phyloP scores from a whole-genome alignment of 2,113 vertebrate species.

The Prietella phreatophila region DNA sequence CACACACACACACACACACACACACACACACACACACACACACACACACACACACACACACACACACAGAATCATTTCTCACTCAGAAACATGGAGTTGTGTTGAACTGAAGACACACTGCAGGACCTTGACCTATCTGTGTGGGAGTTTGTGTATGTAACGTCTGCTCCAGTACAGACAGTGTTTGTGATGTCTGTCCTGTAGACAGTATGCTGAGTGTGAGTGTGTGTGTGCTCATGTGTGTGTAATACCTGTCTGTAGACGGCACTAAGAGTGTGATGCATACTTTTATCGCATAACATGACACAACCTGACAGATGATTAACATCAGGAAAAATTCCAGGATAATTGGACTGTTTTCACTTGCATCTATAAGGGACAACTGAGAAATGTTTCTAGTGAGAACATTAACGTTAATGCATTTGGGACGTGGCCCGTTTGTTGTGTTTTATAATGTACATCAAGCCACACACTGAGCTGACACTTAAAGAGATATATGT shows the following conservation, averaged over 20 bases:
- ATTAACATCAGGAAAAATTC: neutral
- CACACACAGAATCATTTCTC: neutral
- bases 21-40: neutral
- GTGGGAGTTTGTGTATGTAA: constrained; percentile 19
- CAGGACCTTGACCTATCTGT: constrained; percentile 16
- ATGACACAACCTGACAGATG: neutral
- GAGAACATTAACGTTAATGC: neutral
- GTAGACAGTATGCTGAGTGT: neutral
- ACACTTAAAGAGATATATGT: neutral
- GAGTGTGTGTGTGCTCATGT: constrained; percentile 2
- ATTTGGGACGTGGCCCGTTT: neutral
- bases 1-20: neutral
- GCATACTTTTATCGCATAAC: neutral
- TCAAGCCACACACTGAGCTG: neutral
- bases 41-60: neutral
- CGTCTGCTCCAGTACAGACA: neutral
- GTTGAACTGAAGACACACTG: neutral
- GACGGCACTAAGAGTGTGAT: constrained; percentile 2
- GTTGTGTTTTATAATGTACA: neutral
- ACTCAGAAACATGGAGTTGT: neutral
- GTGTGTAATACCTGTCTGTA: constrained; percentile 2
- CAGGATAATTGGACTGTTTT: neutral
- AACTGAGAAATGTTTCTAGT: neutral
- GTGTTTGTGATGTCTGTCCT: neutral
- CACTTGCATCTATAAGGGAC: neutral